These are phyloP conservation scores for Bathynomus jamesi DNA, from an alignment of 1,140 invertebrate species.

Conservation along the genomic window DNA sequence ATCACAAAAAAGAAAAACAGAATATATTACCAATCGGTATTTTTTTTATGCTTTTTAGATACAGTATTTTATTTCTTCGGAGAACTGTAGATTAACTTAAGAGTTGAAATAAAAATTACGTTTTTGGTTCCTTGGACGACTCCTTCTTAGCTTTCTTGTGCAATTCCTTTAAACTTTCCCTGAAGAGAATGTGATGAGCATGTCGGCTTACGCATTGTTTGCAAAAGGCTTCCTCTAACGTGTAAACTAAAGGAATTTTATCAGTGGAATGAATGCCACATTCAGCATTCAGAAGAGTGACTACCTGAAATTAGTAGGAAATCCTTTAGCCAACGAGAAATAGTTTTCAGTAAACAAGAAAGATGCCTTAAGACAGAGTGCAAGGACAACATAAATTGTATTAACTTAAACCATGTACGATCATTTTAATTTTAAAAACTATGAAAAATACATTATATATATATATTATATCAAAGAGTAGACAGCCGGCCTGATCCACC, in stretches of 20 bases:
- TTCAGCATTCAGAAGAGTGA: slow-evolving; percentile 9
- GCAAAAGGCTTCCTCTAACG: slow-evolving; percentile 3
- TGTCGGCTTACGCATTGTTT: slow-evolving; percentile 20
- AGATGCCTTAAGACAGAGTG: background rate
- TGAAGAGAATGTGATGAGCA: slow-evolving; percentile 29
- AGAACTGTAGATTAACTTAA: too few species aligned
- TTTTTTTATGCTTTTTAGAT: too few species aligned
- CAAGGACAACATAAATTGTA: background rate
- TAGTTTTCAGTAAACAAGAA: too few species aligned
- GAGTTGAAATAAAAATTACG: slow-evolving; percentile 16
- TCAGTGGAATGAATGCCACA: slow-evolving; percentile 22
- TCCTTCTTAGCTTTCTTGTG: slow-evolving; percentile 30
- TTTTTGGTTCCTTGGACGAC: slow-evolving; percentile 13
- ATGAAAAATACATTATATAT: background rate
- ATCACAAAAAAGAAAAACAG: too few species aligned
- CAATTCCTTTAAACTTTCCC: slow-evolving; percentile 23
- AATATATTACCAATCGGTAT: too few species aligned
- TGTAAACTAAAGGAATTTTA: background rate
- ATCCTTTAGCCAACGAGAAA: too few species aligned
- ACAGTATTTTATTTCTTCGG: too few species aligned
- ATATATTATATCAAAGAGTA: background rate
- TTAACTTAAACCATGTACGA: background rate
- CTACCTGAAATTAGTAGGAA: slow-evolving; percentile 18
- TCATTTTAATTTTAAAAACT: background rate
- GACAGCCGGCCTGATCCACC: too few species aligned